Percentiles rank a stretch among this genome's conserved stretches.
These are phyloP conservation scores for Drosophila serrata DNA, from an alignment of 1,140 invertebrate genomes.

Conservation along the genomic window DNA sequence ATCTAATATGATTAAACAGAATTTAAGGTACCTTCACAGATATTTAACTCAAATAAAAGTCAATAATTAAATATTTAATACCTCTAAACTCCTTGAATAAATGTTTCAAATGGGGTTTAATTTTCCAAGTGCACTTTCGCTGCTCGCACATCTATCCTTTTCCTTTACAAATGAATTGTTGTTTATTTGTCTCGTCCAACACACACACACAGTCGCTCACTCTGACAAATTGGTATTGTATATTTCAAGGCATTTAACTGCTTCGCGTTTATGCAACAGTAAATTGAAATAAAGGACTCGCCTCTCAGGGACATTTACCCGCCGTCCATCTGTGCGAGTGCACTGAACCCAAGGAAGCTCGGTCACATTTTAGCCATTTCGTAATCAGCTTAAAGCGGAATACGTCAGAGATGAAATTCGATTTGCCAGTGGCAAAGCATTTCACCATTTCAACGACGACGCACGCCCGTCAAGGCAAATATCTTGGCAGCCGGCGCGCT, in stretches of 20 bases:
- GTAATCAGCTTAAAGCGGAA: constrained; percentile 21
- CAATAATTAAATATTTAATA: neutral
- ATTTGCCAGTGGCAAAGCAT: constrained; percentile 24
- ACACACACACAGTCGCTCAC: constrained; percentile 21
- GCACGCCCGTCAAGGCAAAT: constrained; percentile 31
- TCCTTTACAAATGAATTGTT: constrained; percentile 69
- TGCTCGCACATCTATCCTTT: constrained; percentile 12
- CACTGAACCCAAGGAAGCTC: constrained; percentile 18
- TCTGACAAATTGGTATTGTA: constrained; percentile 57
- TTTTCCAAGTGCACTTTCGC: constrained; percentile 20
- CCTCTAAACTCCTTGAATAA: neutral
- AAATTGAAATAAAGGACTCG: constrained; percentile 72
- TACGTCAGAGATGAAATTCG: constrained; percentile 32
- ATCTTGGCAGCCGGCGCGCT: constrained; percentile 21
- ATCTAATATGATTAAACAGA: neutral
- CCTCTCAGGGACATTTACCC: constrained; percentile 7
- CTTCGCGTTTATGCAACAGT: constrained; percentile 63
- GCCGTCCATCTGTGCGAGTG: neutral
- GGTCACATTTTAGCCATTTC: constrained; percentile 3
- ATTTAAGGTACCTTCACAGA: neutral
- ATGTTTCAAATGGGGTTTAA: neutral
- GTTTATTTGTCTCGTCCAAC: constrained; percentile 66
- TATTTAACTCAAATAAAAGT: neutral
- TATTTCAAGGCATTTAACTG: constrained; percentile 69
- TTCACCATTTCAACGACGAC: neutral